A percentile compares a stretch with the other conserved stretches of the same genome.
Evolutionary conservation across 2,113 vertebrate species (phyloP).

Genomic region (Nipponia nippon): DNA sequence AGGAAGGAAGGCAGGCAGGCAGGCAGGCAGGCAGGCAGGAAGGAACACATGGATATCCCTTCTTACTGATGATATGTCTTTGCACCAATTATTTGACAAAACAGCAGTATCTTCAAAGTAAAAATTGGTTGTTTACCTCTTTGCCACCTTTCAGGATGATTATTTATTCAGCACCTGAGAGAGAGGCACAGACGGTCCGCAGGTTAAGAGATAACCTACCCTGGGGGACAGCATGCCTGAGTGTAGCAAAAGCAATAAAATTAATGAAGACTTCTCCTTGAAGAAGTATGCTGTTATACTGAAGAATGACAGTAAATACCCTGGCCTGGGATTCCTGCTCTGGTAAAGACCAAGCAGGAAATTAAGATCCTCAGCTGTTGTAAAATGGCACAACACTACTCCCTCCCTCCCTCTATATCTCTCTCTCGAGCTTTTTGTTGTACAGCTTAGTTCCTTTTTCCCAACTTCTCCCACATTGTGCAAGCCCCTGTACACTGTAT

Average conservation of each 20-base stretch:
- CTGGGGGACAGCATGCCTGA: not conserved
- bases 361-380: not conserved
- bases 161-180: not conserved
- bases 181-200: not conserved
- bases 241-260: not conserved
- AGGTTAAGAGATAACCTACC: not conserved
- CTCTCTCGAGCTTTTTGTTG: not conserved
- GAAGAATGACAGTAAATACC: not conserved
- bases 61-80: not conserved
- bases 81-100: not conserved
- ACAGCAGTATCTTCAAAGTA: not conserved
- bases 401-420: not conserved
- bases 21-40: not conserved
- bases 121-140: not conserved
- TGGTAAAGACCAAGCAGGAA: not conserved
- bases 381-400: not conserved
- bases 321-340: not conserved
- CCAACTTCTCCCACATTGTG: not conserved
- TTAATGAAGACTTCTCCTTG: not conserved
- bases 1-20: too few relatives aligned
- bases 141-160: not conserved
- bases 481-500: not conserved
- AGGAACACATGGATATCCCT: not conserved
- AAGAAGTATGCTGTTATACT: not conserved
- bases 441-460: not conserved